A percentile compares a stretch with the other conserved stretches of the same genome.
These are phyloP conservation scores for Drosophila sulfurigaster DNA, from an alignment of 1,140 invertebrate species.

Conservation along the genomic window DNA sequence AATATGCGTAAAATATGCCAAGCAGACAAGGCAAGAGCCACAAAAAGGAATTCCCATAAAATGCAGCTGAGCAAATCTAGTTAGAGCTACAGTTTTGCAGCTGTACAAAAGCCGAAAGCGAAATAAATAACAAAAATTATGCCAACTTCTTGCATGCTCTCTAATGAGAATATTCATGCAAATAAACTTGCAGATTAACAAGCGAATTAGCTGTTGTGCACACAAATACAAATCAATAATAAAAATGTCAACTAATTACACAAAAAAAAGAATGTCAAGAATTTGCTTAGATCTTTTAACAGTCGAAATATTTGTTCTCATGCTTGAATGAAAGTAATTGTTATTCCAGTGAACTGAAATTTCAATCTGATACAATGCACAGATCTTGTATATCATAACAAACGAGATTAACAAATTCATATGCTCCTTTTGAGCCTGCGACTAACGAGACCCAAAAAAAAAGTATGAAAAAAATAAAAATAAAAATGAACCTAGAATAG, in stretches of 20 bases:
- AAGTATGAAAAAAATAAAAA: conserved; percentile 20
- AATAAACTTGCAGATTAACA: neutral
- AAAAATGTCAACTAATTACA: neutral
- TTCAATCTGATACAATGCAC: neutral
- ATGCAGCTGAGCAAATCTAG: conserved; percentile 68
- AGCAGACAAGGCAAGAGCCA: conserved; percentile 32
- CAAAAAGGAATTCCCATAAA: conserved; percentile 57
- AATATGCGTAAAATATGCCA: conserved; percentile 74
- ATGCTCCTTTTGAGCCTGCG: conserved; percentile 5
- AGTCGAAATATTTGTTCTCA: neutral
- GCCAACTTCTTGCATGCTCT: conserved; percentile 11
- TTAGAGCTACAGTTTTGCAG: conserved; percentile 31
- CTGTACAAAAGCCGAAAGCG: conserved; percentile 12
- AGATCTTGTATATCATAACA: neutral
- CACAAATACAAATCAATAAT: neutral
- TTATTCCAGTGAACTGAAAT: neutral
- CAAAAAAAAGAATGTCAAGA: neutral
- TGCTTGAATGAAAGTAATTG: conserved; percentile 12
- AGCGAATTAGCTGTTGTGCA: neutral
- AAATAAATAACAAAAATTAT: conserved; percentile 27
- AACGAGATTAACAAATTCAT: conserved; percentile 11
- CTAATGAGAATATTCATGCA: neutral
- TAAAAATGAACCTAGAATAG: conserved; percentile 16
- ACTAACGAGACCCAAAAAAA: conserved; percentile 49
- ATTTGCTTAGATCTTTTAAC: neutral